These are phyloP conservation scores for Sarcophilus harrisii DNA, from an alignment of 2,797 vertebrate species.

Conservation along the genomic window DNA sequence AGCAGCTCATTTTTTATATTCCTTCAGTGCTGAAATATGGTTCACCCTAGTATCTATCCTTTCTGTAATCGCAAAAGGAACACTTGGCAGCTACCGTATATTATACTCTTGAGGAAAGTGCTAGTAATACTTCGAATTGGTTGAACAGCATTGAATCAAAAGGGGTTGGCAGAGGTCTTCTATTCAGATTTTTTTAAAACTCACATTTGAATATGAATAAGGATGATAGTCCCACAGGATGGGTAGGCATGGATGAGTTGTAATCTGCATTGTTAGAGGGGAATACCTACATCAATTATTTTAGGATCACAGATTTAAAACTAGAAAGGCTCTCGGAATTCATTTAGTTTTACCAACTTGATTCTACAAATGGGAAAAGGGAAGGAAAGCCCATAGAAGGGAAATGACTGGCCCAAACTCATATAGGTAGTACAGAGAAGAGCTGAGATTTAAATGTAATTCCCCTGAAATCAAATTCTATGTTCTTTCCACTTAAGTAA, in stretches of 20 bases:
- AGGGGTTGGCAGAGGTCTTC: slow-evolving; percentile 77
- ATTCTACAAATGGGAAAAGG: not conserved
- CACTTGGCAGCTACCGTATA: slow-evolving; percentile 84
- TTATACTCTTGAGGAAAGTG: slow-evolving; percentile 86
- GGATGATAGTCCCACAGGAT: not conserved
- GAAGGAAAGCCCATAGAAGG: not conserved
- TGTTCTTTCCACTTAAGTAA: not conserved
- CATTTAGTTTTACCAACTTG: not conserved
- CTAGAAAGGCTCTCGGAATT: not conserved
- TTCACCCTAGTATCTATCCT: slow-evolving; percentile 84
- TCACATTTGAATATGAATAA: slow-evolving; percentile 44
- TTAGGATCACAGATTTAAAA: not conserved
- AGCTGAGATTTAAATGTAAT: not conserved
- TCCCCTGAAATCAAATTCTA: not conserved
- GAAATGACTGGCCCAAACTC: not conserved
- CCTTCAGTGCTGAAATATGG: slow-evolving; percentile 84
- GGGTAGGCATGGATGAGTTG: not conserved
- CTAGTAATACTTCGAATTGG: slow-evolving; percentile 84
- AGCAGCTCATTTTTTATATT: slow-evolving; percentile 85
- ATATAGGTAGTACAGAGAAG: not conserved
- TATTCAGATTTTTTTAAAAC: slow-evolving; percentile 48
- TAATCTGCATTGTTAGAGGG: not conserved
- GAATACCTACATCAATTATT: not conserved
- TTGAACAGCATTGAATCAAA: slow-evolving; percentile 82
- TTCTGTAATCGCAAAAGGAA: slow-evolving; percentile 86